Conservation (phyloP, 2,797 vertebrate species). For the Alca torda region DNA sequence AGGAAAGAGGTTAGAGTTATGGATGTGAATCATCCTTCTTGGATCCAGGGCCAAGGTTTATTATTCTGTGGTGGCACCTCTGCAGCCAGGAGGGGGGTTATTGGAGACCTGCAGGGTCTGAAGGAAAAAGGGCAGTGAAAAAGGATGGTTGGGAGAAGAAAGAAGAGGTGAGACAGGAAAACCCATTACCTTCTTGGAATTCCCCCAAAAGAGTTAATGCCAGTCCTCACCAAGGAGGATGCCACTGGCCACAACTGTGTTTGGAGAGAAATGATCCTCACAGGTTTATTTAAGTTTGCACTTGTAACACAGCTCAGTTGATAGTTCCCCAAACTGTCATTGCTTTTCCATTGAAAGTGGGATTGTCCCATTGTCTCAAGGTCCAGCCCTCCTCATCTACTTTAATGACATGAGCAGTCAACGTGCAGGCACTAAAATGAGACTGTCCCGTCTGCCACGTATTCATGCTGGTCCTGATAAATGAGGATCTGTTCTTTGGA, state of each 20-base stretch:
- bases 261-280: neutral
- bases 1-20: neutral
- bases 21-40: neutral
- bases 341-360: neutral
- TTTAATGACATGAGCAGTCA: neutral
- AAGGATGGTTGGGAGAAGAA: neutral
- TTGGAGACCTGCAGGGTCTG: neutral
- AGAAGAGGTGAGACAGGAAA: neutral
- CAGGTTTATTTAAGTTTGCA: neutral
- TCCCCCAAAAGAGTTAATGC: neutral
- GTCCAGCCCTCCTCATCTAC: neutral
- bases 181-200: neutral
- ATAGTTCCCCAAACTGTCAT: neutral
- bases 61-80: neutral
- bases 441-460: fast-evolving
- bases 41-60: neutral
- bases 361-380: neutral
- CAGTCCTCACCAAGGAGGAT: fast-evolving
- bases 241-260: fast-evolving
- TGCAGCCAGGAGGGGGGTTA: neutral
- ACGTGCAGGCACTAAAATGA: neutral
- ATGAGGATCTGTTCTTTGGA: neutral
- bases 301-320: neutral
- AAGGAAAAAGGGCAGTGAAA: neutral
- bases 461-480: neutral